Percentiles rank a stretch among this genome's conserved stretches.
Evolutionary conservation across 2,888 invertebrate genomes (phyloP).

Genomic region (Boloria selene): DNA sequence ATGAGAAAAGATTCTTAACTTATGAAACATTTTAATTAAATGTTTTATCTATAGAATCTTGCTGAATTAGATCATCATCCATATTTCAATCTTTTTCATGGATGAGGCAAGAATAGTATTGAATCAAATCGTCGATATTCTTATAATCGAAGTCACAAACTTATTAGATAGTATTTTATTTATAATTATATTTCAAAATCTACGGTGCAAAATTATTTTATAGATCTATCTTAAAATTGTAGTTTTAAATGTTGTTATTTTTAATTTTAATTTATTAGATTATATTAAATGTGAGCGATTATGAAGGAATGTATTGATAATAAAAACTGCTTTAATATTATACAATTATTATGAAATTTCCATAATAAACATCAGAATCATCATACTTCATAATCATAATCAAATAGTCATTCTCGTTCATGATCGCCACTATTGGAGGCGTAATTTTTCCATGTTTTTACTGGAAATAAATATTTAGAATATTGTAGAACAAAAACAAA

Average conservation of each 20-base stretch:
- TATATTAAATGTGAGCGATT: constrained; percentile 12
- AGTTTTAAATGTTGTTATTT: constrained; percentile 11
- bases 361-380: constrained; percentile 5
- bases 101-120: too few species aligned
- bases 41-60: too few species aligned
- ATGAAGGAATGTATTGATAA: constrained; percentile 11
- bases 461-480: too few species aligned
- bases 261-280: constrained; percentile 1
- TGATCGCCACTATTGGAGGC: constrained; percentile 1
- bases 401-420: constrained; percentile 13
- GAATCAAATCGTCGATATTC: background rate
- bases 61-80: too few species aligned
- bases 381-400: constrained; percentile 10
- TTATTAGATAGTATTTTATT: constrained; percentile 9
- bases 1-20: too few species aligned
- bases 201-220: constrained; percentile 27
- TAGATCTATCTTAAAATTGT: constrained; percentile 8
- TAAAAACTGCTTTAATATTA: constrained; percentile 18
- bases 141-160: background rate
- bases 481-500: too few species aligned
- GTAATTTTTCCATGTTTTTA: background rate
- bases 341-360: constrained; percentile 19
- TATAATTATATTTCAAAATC: constrained; percentile 22
- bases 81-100: too few species aligned
- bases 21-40: too few species aligned